phyloP scores from a whole-genome alignment of 2,888 invertebrate genomes.

The Aethes cnicana region DNA sequence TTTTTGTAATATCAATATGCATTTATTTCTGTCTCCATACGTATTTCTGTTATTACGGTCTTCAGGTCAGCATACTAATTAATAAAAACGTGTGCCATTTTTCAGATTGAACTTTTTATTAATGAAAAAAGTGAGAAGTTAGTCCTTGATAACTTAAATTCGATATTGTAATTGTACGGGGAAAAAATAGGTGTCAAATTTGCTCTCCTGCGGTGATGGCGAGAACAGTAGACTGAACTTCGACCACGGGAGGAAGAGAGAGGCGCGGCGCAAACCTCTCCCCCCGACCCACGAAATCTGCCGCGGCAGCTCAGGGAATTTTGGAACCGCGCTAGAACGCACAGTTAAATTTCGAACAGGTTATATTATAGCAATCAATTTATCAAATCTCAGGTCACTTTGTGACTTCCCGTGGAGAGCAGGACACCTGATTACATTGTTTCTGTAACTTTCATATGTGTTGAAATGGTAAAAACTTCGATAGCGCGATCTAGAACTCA shows the following conservation, averaged over 20 bases:
- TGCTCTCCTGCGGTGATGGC: constrained; percentile 62
- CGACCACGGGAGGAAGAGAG: constrained; percentile 47
- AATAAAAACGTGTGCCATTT: too few relatives aligned
- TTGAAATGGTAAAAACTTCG: constrained; percentile 9
- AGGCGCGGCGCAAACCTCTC: constrained; percentile 57
- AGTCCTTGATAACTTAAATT: background rate
- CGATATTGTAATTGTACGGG: background rate
- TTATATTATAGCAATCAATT: constrained; percentile 40
- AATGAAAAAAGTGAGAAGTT: too few relatives aligned
- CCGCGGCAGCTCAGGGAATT: constrained; percentile 45
- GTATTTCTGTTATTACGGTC: too few relatives aligned
- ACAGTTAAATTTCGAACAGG: constrained; percentile 44
- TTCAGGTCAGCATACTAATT: too few relatives aligned
- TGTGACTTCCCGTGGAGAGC: constrained; percentile 66
- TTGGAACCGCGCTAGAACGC: constrained; percentile 43
- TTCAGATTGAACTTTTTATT: too few relatives aligned
- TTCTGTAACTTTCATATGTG: background rate
- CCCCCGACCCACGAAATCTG: constrained; percentile 46
- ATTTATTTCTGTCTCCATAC: too few relatives aligned
- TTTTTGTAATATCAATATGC: too few relatives aligned
- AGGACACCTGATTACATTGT: constrained; percentile 53
- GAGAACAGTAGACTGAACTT: constrained; percentile 75
- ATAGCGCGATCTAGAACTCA: constrained; percentile 33
- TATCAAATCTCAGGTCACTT: constrained; percentile 43
- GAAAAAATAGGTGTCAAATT: constrained; percentile 59